phyloP scores from a whole-genome alignment of 64 coral and sea anemone genomes.

The Stichodactyla helianthus region DNA sequence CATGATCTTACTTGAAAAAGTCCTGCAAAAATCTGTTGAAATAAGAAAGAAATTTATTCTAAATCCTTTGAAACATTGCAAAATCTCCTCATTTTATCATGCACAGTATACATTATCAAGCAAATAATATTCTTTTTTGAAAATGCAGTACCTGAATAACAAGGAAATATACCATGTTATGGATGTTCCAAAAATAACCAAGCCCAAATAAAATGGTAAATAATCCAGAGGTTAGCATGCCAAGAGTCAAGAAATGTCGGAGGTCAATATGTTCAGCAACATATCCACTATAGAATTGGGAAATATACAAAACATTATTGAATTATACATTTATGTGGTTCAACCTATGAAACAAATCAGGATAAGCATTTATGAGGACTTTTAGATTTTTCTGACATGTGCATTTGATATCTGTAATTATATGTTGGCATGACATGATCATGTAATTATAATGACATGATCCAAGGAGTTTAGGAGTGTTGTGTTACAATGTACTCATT shows the following conservation, averaged over 20 bases:
- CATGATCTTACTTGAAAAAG: conserved; percentile 63
- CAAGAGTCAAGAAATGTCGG: conserved; percentile 60
- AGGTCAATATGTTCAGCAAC: conserved; percentile 93
- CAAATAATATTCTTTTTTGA: neutral
- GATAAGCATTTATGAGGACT: no score
- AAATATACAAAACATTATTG: conserved; percentile 13
- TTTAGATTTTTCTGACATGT: no score
- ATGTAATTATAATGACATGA: no score
- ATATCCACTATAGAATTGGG: conserved; percentile 69
- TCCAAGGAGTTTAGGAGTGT: no score
- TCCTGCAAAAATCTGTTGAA: conserved; percentile 78
- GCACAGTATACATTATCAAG: no score
- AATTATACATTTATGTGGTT: no score
- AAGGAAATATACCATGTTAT: conserved; percentile 69
- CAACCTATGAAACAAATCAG: no score
- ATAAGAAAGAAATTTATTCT: neutral
- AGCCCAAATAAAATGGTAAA: conserved; percentile 81
- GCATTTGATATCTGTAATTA: no score
- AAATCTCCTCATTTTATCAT: no score
- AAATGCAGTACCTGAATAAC: conserved; percentile 49
- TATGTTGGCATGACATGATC: no score
- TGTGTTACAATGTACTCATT: no score
- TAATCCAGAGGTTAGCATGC: conserved; percentile 71
- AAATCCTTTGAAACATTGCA: neutral
- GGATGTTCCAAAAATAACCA: conserved; percentile 86